phyloP scores from a whole-genome alignment of 2,888 invertebrate species.

The Buathra laborator region DNA sequence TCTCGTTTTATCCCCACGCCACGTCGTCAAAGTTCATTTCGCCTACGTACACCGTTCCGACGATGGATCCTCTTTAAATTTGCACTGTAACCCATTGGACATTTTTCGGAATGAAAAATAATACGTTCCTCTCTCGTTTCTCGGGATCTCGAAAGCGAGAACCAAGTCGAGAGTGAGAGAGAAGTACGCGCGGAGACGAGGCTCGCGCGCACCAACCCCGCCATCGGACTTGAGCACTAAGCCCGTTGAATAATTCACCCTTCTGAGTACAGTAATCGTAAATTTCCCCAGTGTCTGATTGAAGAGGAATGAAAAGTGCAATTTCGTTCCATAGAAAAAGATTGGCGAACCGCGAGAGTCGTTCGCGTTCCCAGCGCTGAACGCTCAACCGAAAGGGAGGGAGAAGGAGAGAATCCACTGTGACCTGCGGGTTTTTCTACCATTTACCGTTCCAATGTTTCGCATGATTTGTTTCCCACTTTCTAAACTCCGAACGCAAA shows the following conservation, averaged over 20 bases:
- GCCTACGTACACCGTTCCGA: conserved; percentile 21
- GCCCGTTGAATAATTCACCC: conserved; percentile 66
- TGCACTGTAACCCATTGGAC: conserved; percentile 58
- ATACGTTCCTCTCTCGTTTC: conserved; percentile 34
- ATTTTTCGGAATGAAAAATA: conserved; percentile 64
- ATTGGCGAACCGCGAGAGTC: conserved; percentile 45
- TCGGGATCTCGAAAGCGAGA: conserved; percentile 8
- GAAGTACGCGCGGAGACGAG: not conserved
- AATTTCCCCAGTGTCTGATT: conserved; percentile 66
- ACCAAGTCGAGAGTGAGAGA: not conserved
- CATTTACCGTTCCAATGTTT: conserved; percentile 47
- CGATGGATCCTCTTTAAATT: conserved; percentile 61
- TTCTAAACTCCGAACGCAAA: not conserved
- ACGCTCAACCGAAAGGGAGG: too few relatives aligned
- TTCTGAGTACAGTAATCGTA: conserved; percentile 64
- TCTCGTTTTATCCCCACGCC: not conserved
- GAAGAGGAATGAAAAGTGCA: conserved; percentile 67
- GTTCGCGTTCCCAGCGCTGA: not conserved
- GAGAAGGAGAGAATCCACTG: not conserved
- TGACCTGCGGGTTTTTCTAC: conserved; percentile 46
- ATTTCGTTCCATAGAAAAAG: conserved; percentile 62
- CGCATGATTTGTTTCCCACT: conserved; percentile 34
- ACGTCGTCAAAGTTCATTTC: conserved; percentile 1
- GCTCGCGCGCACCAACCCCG: conserved; percentile 20
- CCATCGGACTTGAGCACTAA: conserved; percentile 44